phyloP scores from a whole-genome alignment of 2,888 invertebrate species.

The Athalia rosae region DNA sequence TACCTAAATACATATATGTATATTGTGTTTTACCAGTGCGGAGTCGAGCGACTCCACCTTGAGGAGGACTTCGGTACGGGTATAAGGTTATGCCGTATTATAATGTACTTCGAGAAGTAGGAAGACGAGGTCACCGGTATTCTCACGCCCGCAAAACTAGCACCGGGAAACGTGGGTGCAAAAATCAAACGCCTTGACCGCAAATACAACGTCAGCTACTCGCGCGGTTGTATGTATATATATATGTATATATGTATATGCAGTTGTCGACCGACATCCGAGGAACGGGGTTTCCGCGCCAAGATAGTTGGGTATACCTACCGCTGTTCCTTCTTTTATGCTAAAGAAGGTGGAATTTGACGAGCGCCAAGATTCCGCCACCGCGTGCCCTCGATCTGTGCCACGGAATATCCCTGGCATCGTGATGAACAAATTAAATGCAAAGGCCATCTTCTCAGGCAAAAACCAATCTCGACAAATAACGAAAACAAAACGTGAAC shows the following conservation, averaged over 20 bases:
- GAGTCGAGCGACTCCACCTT: conserved; percentile 28
- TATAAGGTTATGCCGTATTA: no score
- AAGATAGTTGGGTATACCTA: no score
- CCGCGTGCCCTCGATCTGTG: not conserved
- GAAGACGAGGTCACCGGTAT: conserved; percentile 44
- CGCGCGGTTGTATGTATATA: not conserved
- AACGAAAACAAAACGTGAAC: no score
- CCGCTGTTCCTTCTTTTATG: not conserved
- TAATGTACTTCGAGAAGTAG: conserved; percentile 14
- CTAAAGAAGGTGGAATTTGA: conserved; percentile 33
- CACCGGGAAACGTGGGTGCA: conserved; percentile 36
- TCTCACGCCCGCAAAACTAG: conserved; percentile 44
- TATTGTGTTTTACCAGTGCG: not conserved
- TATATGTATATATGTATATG: no score
- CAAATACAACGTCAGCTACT: conserved; percentile 13
- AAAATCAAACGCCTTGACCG: conserved; percentile 42
- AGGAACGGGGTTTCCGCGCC: conserved; percentile 23
- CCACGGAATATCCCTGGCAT: no score
- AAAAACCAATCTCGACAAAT: no score
- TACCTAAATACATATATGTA: no score
- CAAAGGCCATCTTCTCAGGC: conserved; percentile 3
- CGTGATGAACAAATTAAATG: not conserved
- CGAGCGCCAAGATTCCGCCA: conserved; percentile 27
- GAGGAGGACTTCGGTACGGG: not conserved
- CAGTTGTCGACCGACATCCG: conserved; percentile 29